Evolutionary conservation across 2,113 vertebrate species (phyloP).

Genomic region (Ophthalmolycus amberensis): DNA sequence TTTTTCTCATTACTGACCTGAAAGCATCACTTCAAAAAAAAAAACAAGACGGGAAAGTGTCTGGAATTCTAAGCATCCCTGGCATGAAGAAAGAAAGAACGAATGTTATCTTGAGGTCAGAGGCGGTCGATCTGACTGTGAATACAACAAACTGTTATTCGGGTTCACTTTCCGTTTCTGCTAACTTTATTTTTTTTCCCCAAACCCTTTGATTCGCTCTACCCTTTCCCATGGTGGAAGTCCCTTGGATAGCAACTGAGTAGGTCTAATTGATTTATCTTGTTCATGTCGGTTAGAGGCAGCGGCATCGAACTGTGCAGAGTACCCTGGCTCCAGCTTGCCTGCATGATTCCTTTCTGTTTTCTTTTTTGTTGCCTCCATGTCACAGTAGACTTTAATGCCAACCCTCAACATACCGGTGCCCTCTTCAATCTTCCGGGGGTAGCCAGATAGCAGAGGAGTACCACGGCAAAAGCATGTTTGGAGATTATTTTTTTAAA

Average conservation of each 20-base stretch:
- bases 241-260: conserved; percentile 74
- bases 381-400: conserved; percentile 50
- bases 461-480: conserved; percentile 26
- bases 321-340: conserved; percentile 71
- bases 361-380: conserved; percentile 46
- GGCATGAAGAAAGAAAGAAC: conserved; percentile 32
- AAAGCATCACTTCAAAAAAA: conserved; percentile 14
- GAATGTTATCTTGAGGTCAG: conserved; percentile 68
- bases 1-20: conserved; percentile 50
- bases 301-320: conserved; percentile 73
- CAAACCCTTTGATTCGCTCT: conserved; percentile 58
- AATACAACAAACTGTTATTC: conserved; percentile 60
- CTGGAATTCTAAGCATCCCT: conserved; percentile 55
- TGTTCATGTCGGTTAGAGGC: conserved; percentile 74
- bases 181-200: conserved; percentile 32
- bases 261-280: conserved; percentile 84
- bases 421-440: conserved; percentile 44
- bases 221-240: conserved; percentile 63
- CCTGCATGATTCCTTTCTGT: conserved; percentile 63
- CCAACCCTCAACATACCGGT: conserved; percentile 56
- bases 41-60: conserved; percentile 30
- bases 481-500: background rate
- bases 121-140: conserved; percentile 50
- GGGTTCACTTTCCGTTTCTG: conserved; percentile 57
- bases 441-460: conserved; percentile 14